Conservation (phyloP, 2,888 invertebrate species). For the Athripsodes cinereus region DNA sequence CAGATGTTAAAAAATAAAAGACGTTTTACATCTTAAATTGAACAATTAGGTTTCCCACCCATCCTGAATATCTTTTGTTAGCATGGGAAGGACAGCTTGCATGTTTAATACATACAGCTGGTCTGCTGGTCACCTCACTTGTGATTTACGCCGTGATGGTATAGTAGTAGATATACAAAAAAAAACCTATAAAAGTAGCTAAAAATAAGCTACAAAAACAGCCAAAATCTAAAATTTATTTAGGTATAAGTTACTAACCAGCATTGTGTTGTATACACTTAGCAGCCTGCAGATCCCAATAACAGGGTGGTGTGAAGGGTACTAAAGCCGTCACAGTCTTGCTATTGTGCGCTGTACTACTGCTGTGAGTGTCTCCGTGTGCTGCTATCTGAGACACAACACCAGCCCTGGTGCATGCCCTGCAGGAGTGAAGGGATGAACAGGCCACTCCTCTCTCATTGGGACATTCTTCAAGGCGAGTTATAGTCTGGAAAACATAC, state of each 20-base stretch:
- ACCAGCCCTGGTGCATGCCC: slow-evolving; percentile 67
- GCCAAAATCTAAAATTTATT: no score
- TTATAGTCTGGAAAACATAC: slow-evolving; percentile 35
- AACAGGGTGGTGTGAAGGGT: slow-evolving; percentile 41
- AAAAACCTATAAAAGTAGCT: no score
- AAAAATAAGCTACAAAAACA: no score
- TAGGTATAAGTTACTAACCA: not conserved
- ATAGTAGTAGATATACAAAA: no score
- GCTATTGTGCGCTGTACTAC: not conserved
- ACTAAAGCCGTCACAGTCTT: not conserved
- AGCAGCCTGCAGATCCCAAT: slow-evolving; percentile 58
- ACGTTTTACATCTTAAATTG: no score
- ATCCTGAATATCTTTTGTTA: no score
- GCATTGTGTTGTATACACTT: slow-evolving; percentile 38
- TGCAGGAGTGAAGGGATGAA: slow-evolving; percentile 77
- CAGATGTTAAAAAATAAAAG: no score
- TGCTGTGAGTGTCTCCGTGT: not conserved
- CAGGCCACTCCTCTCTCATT: slow-evolving; percentile 58
- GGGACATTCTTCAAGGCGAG: slow-evolving; percentile 56
- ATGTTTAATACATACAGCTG: no score
- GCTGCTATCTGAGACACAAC: slow-evolving; percentile 15
- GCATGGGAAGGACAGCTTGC: no score
- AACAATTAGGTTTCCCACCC: no score
- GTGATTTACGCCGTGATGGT: no score
- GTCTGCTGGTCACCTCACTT: no score